Percentiles rank a stretch among this genome's conserved stretches.
Conservation (phyloP, 1,140 invertebrate species). For the Chironomus striatipennis region DNA sequence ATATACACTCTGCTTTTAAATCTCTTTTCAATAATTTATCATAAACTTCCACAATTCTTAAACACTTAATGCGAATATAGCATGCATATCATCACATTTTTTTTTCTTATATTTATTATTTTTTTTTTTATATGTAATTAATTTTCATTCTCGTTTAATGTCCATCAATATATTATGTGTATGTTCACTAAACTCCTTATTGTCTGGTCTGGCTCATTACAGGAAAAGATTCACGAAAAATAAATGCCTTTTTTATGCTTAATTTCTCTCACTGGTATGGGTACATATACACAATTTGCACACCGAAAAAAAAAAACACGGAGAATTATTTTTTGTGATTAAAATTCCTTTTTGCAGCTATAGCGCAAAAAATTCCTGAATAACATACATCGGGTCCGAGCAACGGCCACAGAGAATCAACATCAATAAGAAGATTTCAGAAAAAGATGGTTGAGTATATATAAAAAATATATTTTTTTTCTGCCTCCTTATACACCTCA, state of each 20-base stretch:
- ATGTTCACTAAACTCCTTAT: too few species aligned
- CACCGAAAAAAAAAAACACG: background rate
- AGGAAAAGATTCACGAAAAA: background rate
- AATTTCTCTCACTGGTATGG: background rate
- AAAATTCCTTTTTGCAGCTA: slow-evolving; percentile 11
- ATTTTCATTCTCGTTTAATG: background rate
- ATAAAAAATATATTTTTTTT: background rate
- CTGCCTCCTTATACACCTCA: background rate
- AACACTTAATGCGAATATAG: too few species aligned
- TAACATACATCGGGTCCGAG: background rate
- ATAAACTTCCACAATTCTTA: too few species aligned
- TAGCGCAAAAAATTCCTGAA: slow-evolving; percentile 10
- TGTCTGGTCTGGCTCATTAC: background rate
- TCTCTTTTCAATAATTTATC: too few species aligned
- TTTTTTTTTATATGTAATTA: too few species aligned
- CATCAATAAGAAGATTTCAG: slow-evolving; percentile 20
- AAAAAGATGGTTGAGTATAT: background rate
- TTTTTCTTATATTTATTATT: too few species aligned
- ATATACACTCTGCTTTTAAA: too few species aligned
- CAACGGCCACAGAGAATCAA: background rate
- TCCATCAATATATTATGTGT: too few species aligned
- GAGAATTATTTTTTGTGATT: slow-evolving; percentile 4
- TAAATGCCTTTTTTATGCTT: background rate
- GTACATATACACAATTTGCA: background rate
- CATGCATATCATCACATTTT: too few species aligned